Evolutionary conservation across 64 coral and sea anemone genomes (phyloP).

Genomic region (Dendronephthya gigantea): DNA sequence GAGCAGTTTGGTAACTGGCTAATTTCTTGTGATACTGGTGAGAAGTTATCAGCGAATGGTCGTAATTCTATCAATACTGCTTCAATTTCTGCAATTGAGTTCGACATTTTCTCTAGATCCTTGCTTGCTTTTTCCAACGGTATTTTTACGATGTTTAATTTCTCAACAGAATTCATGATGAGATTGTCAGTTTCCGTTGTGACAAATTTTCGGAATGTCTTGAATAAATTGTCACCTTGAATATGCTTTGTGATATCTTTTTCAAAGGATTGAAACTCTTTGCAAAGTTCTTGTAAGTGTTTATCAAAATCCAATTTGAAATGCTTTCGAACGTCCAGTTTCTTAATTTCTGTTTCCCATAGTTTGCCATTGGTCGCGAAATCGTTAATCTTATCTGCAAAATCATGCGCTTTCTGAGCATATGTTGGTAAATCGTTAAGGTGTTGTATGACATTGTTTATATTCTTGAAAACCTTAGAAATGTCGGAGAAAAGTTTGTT

Average conservation of each 20-base stretch:
- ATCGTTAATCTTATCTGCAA: constrained; percentile 54
- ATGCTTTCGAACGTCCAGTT: constrained; percentile 46
- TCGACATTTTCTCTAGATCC: not conserved
- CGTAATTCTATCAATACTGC: not conserved
- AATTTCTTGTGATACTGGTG: not conserved
- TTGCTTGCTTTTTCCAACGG: constrained; percentile 5
- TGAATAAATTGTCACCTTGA: constrained; percentile 39
- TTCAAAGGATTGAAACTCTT: constrained; percentile 48
- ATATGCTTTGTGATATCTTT: constrained; percentile 43
- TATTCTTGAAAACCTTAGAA: not conserved
- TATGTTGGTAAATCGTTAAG: constrained; percentile 59
- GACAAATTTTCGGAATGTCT: constrained; percentile 36
- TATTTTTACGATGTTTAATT: not conserved
- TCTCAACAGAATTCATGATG: not conserved
- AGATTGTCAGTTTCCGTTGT: not conserved
- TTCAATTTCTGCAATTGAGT: not conserved
- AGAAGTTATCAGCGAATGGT: not conserved
- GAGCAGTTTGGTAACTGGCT: constrained; percentile 2
- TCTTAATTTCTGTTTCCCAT: constrained; percentile 48
- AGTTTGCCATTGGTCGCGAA: constrained; percentile 57
- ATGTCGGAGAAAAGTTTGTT: not conserved
- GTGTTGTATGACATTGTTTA: constrained; percentile 47
- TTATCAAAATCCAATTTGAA: constrained; percentile 65
- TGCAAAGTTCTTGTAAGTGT: constrained; percentile 48
- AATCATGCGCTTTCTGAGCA: constrained; percentile 44